Conservation (phyloP, 2,113 vertebrate genomes). For the Ancistrus triradiatus region DNA sequence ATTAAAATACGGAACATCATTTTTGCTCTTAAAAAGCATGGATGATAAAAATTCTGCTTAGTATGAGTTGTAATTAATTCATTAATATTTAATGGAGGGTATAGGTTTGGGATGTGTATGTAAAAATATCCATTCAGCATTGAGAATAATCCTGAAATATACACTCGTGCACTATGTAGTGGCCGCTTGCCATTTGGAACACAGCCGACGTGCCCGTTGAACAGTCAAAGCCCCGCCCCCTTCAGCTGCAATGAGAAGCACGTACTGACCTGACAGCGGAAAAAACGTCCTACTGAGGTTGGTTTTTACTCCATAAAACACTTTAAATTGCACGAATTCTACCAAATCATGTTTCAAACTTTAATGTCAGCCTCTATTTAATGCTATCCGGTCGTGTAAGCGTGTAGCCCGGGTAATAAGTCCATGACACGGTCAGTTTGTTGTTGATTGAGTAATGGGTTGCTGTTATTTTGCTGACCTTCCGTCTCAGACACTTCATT, state of each 20-base stretch:
- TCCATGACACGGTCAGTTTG: neutral
- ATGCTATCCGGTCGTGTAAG: neutral
- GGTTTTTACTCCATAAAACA: neutral
- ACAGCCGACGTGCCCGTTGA: neutral
- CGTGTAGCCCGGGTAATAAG: neutral
- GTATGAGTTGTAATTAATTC: too few species aligned
- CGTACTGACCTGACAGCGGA: slow-evolving; percentile 26
- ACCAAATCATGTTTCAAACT: neutral
- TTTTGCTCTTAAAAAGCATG: too few species aligned
- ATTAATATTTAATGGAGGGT: too few species aligned
- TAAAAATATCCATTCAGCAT: neutral
- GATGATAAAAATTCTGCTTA: too few species aligned
- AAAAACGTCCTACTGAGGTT: slow-evolving; percentile 8
- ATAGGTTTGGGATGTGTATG: neutral
- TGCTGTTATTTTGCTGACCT: slow-evolving; percentile 3
- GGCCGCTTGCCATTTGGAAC: neutral
- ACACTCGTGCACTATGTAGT: neutral
- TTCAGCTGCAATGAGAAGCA: slow-evolving; percentile 26
- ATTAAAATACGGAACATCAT: too few species aligned
- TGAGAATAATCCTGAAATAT: too few species aligned
- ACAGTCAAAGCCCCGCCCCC: slow-evolving; percentile 29
- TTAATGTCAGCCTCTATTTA: neutral
- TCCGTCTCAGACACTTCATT: neutral
- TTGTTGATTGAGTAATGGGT: neutral
- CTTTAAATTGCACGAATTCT: neutral